A percentile compares a stretch with the other conserved stretches of the same genome.
Evolutionary conservation across 2,888 invertebrate genomes (phyloP).

Genomic region (Acleris cristana): DNA sequence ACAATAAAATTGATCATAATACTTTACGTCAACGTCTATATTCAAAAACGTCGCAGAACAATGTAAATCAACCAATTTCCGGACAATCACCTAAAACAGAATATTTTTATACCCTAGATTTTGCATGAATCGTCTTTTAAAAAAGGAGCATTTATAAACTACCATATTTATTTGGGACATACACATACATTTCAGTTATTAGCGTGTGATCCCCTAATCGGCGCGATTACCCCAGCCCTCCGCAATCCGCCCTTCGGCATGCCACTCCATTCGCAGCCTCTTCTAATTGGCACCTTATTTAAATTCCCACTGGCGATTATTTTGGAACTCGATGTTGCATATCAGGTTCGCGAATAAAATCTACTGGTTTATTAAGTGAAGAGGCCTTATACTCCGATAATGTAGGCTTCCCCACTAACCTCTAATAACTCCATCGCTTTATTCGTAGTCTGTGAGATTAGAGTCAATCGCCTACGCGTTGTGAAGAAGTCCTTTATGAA

Average conservation of each 20-base stretch:
- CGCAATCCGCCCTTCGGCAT: slow-evolving; percentile 47
- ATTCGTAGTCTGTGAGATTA: slow-evolving; percentile 48
- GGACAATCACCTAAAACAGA: no score
- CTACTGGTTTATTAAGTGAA: slow-evolving; percentile 74
- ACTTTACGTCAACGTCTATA: no score
- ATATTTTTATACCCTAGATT: no score
- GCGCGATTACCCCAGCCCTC: not conserved
- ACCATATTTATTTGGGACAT: no score
- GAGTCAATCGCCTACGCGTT: slow-evolving; percentile 46
- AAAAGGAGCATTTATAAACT: no score
- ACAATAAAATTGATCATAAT: no score
- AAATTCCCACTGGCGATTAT: slow-evolving; percentile 71
- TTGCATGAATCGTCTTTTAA: no score
- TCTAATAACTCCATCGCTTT: slow-evolving; percentile 66
- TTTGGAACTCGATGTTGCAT: slow-evolving; percentile 66
- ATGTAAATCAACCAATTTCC: no score
- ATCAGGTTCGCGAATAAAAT: slow-evolving; percentile 70
- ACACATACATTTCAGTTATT: not conserved
- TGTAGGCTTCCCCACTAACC: slow-evolving; percentile 68
- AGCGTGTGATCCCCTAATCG: slow-evolving; percentile 5
- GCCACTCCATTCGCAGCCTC: slow-evolving; percentile 54
- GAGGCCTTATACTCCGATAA: slow-evolving; percentile 68
- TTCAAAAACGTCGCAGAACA: no score
- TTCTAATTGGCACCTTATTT: slow-evolving; percentile 80
- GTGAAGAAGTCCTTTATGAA: slow-evolving; percentile 46